Percentiles rank a stretch among this genome's conserved stretches.
Evolutionary conservation across 2,888 invertebrate species (phyloP).

Genomic region (Eurytoma adleriae): DNA sequence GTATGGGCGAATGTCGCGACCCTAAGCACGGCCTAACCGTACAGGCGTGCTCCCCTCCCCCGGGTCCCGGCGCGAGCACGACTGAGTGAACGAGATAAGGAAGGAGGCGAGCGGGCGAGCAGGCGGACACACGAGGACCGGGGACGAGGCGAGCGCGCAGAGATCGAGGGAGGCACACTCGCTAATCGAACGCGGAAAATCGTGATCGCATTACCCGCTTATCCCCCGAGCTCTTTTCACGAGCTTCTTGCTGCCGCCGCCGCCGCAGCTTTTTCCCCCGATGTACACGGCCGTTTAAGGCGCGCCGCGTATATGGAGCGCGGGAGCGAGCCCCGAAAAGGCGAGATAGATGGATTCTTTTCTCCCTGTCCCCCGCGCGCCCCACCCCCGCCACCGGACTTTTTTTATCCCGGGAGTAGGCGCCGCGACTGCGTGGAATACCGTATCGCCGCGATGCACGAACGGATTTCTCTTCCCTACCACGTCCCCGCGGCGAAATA

Average conservation of each 20-base stretch:
- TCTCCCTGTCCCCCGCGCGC: no score
- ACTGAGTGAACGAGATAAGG: constrained; percentile 36
- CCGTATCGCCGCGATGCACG: constrained; percentile 43
- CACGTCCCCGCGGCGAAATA: constrained; percentile 58
- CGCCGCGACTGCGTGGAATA: constrained; percentile 25
- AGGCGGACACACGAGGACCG: constrained; percentile 31
- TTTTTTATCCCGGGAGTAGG: no score
- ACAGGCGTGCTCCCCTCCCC: constrained; percentile 33
- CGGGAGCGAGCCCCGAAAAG: background rate
- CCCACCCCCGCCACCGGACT: no score
- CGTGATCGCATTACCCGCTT: constrained; percentile 65
- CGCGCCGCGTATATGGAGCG: no score
- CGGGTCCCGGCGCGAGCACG: constrained; percentile 12
- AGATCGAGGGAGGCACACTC: constrained; percentile 52
- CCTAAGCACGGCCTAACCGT: constrained; percentile 33
- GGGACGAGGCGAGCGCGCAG: constrained; percentile 17
- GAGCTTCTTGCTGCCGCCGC: background rate
- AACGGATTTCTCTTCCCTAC: constrained; percentile 57
- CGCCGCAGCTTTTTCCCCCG: background rate
- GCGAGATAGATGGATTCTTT: constrained; percentile 27
- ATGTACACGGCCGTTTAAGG: background rate
- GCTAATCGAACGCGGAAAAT: constrained; percentile 70
- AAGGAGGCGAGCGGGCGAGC: constrained; percentile 36
- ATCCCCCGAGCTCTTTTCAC: constrained; percentile 12
- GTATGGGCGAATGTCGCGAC: constrained; percentile 49